Percentiles rank a stretch among this genome's conserved stretches.
These are phyloP conservation scores for Catharus bicknelli DNA, from an alignment of 2,113 vertebrate genomes.

Conservation along the genomic window DNA sequence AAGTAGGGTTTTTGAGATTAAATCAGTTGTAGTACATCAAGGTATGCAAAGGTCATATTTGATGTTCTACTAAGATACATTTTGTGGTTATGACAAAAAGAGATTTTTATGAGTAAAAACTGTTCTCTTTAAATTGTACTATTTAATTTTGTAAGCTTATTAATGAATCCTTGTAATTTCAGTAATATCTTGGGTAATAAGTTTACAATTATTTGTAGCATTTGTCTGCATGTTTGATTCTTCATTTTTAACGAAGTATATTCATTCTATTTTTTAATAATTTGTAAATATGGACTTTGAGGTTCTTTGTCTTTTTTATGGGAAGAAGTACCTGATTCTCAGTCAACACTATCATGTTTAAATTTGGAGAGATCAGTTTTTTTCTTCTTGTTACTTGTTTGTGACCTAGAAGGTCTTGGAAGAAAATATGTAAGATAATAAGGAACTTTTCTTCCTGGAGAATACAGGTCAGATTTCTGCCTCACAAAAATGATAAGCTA, in stretches of 20 bases:
- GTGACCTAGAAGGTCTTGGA: not conserved
- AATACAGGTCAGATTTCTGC: not conserved
- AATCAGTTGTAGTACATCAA: fast-evolving
- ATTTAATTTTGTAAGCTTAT: not conserved
- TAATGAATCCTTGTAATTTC: not conserved
- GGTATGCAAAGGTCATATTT: not conserved
- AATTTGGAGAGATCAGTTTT: not conserved
- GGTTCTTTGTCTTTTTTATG: not conserved
- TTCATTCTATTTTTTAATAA: not conserved
- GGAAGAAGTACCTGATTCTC: not conserved
- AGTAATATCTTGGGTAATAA: not conserved
- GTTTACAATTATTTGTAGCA: not conserved
- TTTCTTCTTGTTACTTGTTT: not conserved
- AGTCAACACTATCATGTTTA: not conserved
- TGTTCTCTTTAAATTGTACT: not conserved
- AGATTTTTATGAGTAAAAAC: not conserved
- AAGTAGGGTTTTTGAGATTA: not conserved
- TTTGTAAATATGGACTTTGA: not conserved
- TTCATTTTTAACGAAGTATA: not conserved
- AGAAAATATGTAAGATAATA: not conserved
- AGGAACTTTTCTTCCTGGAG: not conserved
- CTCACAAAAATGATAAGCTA: not conserved
- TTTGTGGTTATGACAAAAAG: not conserved
- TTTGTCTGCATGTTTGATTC: no score
- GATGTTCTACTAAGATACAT: not conserved